Conservation (phyloP, 2,888 invertebrate genomes). For the Leuctra nigra region DNA sequence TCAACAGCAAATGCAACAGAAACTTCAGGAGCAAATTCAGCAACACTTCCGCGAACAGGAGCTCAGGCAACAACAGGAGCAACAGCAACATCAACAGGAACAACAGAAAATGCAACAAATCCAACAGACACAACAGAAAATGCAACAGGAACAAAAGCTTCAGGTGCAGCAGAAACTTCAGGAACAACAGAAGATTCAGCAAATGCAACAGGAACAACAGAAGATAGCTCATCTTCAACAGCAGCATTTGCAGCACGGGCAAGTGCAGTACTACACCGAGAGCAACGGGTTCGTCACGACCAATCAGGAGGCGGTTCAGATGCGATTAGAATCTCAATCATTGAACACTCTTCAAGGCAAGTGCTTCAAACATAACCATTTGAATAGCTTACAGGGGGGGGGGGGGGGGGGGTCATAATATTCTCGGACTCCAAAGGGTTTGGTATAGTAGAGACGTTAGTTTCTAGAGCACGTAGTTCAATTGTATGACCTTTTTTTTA, state of each 20-base stretch:
- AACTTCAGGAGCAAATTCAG: conserved; percentile 3
- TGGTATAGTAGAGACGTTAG: too few relatives aligned
- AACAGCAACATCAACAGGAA: background rate
- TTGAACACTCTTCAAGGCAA: too few relatives aligned
- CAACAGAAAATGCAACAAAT: conserved; percentile 9
- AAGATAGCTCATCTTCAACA: background rate
- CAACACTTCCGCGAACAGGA: background rate
- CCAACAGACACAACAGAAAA: conserved; percentile 13
- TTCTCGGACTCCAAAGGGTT: too few relatives aligned
- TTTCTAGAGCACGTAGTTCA: too few relatives aligned
- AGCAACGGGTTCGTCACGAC: too few relatives aligned
- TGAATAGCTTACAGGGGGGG: too few relatives aligned
- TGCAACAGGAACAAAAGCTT: background rate
- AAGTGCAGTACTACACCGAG: too few relatives aligned
- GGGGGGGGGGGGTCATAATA: too few relatives aligned
- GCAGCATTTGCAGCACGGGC: background rate
- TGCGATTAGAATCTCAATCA: too few relatives aligned
- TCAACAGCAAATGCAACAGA: conserved; percentile 7
- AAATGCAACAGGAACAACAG: conserved; percentile 2
- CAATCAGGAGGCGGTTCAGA: too few relatives aligned
- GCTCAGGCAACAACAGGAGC: background rate
- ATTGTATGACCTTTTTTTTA: too few relatives aligned
- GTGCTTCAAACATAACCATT: too few relatives aligned
- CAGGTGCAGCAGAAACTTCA: background rate
- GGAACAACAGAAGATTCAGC: background rate